These are phyloP conservation scores for Dromiciops gliroides DNA, from an alignment of 2,113 vertebrate species.

Conservation along the genomic window DNA sequence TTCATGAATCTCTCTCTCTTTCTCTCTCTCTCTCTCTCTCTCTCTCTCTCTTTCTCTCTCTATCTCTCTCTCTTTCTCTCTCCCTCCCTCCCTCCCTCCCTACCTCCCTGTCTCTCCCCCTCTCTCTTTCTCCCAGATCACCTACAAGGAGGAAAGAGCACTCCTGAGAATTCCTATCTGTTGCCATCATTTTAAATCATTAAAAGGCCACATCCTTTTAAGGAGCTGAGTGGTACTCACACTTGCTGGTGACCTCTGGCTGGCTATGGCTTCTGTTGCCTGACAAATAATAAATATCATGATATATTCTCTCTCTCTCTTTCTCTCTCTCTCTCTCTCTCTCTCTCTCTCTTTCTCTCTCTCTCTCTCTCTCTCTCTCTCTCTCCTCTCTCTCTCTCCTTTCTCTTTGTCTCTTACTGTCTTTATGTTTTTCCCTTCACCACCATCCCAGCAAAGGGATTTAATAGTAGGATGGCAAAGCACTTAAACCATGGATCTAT, in stretches of 20 bases:
- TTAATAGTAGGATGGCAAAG: not conserved
- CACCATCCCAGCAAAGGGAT: not conserved
- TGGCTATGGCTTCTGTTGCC: slow-evolving; percentile 16
- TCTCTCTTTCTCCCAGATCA: not conserved
- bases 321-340: not conserved
- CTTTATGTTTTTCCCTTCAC: not conserved
- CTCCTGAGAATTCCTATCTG: slow-evolving; percentile 31
- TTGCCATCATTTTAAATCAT: slow-evolving; percentile 53
- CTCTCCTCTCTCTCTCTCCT: not conserved
- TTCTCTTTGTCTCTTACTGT: not conserved
- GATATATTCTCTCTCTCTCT: slow-evolving; percentile 3
- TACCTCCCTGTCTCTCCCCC: not conserved
- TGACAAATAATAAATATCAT: slow-evolving; percentile 48
- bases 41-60: not conserved
- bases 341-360: not conserved
- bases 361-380: accelerated
- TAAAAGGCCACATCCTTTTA: slow-evolving; percentile 37
- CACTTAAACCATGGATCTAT: not conserved
- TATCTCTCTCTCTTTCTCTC: not conserved
- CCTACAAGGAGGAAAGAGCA: slow-evolving; percentile 5
- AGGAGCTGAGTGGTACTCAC: slow-evolving; percentile 12
- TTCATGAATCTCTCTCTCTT: slow-evolving; percentile 70
- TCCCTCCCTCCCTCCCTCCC: not conserved
- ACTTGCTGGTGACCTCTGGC: slow-evolving; percentile 39
- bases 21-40: not conserved